Conservation (phyloP, 2,888 invertebrate species). For the Dascillus cervinus region DNA sequence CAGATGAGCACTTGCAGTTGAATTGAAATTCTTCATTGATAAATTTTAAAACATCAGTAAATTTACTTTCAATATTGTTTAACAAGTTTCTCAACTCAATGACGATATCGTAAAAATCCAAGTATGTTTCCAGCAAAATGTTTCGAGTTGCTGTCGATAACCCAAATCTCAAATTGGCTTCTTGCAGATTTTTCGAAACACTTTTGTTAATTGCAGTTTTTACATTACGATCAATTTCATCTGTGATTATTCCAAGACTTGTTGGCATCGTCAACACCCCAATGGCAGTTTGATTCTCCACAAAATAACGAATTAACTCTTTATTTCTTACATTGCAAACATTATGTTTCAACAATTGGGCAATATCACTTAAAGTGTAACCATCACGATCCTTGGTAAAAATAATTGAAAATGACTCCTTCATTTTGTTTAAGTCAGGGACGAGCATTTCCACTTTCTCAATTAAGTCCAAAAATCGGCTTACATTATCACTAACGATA, state of each 20-base stretch:
- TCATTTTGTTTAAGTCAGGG: conserved; percentile 4
- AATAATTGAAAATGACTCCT: conserved; percentile 6
- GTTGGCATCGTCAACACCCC: conserved; percentile 6
- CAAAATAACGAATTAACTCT: conserved; percentile 6
- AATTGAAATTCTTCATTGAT: too few species aligned
- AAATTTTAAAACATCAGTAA: too few species aligned
- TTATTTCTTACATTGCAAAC: conserved; percentile 4
- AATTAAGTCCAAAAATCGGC: conserved; percentile 6
- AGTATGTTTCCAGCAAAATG: conserved; percentile 5
- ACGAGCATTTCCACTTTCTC: conserved; percentile 8
- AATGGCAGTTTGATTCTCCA: conserved; percentile 1
- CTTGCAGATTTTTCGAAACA: neutral
- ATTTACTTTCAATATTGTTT: neutral
- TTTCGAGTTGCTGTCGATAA: conserved; percentile 1
- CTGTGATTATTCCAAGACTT: neutral
- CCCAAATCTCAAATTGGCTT: conserved; percentile 2
- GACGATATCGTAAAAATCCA: conserved; percentile 7
- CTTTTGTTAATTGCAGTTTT: conserved; percentile 4
- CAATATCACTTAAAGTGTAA: conserved; percentile 1
- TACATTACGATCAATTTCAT: conserved; percentile 6
- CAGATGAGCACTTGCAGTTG: too few species aligned
- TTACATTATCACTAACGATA: conserved; percentile 8
- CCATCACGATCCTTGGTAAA: conserved; percentile 8
- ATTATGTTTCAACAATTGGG: conserved; percentile 2
- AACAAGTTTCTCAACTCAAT: neutral